Evolutionary conservation across 1,140 invertebrate species (phyloP).

Genomic region (Drosophila burlai): DNA sequence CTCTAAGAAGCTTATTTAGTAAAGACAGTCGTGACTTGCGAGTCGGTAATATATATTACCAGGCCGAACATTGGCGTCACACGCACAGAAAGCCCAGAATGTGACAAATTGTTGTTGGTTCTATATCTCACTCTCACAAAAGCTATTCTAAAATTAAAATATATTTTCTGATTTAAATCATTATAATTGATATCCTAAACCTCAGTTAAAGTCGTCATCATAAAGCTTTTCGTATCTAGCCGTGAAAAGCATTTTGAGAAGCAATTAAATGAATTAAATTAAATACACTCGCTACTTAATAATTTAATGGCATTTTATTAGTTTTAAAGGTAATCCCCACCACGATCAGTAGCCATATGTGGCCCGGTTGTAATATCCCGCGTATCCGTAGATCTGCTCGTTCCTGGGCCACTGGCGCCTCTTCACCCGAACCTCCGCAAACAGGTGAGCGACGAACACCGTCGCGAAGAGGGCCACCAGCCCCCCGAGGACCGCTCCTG

Average conservation of each 20-base stretch:
- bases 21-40: background rate
- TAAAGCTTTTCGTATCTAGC: too few relatives aligned
- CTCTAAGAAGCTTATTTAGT: background rate
- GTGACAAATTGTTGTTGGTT: background rate
- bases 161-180: background rate
- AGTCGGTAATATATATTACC: too few relatives aligned
- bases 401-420: slow-evolving; percentile 71
- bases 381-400: slow-evolving; percentile 76
- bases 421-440: slow-evolving; percentile 63
- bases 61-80: too few relatives aligned
- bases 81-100: too few relatives aligned
- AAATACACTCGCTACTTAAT: background rate
- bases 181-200: background rate
- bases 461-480: slow-evolving; percentile 50
- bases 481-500: slow-evolving; percentile 53
- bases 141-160: background rate
- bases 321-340: background rate
- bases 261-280: background rate
- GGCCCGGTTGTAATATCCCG: slow-evolving; percentile 69
- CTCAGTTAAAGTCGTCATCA: background rate
- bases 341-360: slow-evolving; percentile 58
- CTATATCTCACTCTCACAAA: background rate
- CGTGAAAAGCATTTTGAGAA: background rate
- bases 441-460: slow-evolving; percentile 59
- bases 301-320: slow-evolving; percentile 21